These are phyloP conservation scores for Synergus japonicus DNA, from an alignment of 2,888 invertebrate species.

Conservation along the genomic window DNA sequence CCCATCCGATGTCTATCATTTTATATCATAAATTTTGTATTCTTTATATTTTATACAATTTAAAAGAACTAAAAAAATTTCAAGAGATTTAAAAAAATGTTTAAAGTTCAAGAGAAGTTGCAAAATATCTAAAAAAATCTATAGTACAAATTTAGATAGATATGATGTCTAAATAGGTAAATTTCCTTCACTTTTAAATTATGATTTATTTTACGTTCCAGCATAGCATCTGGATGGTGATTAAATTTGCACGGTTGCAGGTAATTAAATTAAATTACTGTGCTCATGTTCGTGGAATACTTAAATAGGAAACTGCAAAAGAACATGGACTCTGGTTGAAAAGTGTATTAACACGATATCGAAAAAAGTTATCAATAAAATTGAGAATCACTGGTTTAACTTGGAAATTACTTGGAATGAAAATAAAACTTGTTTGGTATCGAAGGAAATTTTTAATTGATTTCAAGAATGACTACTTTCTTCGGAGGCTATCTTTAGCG, in stretches of 20 bases:
- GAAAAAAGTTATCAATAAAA: not conserved
- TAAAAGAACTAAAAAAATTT: too few species aligned
- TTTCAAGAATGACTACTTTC: not conserved
- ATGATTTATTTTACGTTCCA: not conserved
- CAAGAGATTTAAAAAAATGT: too few species aligned
- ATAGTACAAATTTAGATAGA: too few species aligned
- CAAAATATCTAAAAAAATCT: too few species aligned
- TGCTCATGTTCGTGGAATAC: slow-evolving; percentile 19
- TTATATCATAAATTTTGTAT: too few species aligned
- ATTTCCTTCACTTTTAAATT: not conserved
- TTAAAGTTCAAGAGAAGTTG: too few species aligned
- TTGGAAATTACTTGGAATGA: not conserved
- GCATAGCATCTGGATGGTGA: not conserved
- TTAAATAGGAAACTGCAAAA: not conserved
- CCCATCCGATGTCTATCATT: too few species aligned
- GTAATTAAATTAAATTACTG: slow-evolving; percentile 29
- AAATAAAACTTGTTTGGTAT: not conserved
- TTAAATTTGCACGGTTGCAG: slow-evolving; percentile 18
- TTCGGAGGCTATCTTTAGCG: not conserved
- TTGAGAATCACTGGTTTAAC: not conserved
- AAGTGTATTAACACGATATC: not conserved
- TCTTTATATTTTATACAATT: too few species aligned
- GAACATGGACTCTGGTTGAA: not conserved
- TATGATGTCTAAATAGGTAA: too few species aligned
- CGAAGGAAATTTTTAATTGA: not conserved